A percentile compares a stretch with the other conserved stretches of the same genome.
Conservation (phyloP, 1,140 invertebrate genomes). For the Monochamus saltuarius region DNA sequence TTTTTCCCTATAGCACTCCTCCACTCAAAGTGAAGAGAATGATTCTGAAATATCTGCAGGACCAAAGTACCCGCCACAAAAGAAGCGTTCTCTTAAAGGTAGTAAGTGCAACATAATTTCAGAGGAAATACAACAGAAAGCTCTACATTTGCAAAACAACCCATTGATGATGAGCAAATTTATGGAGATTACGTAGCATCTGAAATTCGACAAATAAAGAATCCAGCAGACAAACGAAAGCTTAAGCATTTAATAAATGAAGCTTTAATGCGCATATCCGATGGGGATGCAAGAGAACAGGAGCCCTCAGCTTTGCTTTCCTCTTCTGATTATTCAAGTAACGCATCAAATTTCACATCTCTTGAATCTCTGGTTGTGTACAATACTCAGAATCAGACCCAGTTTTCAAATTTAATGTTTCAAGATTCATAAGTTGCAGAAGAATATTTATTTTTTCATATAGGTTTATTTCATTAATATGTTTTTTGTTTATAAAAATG, state of each 20-base stretch:
- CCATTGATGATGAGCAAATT: slow-evolving; percentile 1
- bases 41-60: background rate
- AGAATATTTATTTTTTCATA: slow-evolving; percentile 1
- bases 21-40: background rate
- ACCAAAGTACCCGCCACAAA: background rate
- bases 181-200: slow-evolving; percentile 1
- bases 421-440: background rate
- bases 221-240: background rate
- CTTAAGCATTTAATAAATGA: background rate
- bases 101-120: background rate
- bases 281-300: background rate
- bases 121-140: slow-evolving; percentile 3
- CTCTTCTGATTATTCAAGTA: background rate
- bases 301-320: background rate
- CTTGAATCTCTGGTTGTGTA: background rate
- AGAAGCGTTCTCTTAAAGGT: background rate
- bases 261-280: background rate
- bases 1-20: background rate
- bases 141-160: background rate
- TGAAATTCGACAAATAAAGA: slow-evolving; percentile 3
- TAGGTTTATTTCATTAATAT: background rate
- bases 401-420: background rate
- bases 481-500: no score
- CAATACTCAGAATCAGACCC: background rate
- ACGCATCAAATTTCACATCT: background rate